Conservation (phyloP, 2,888 invertebrate species). For the Phania funesta region DNA sequence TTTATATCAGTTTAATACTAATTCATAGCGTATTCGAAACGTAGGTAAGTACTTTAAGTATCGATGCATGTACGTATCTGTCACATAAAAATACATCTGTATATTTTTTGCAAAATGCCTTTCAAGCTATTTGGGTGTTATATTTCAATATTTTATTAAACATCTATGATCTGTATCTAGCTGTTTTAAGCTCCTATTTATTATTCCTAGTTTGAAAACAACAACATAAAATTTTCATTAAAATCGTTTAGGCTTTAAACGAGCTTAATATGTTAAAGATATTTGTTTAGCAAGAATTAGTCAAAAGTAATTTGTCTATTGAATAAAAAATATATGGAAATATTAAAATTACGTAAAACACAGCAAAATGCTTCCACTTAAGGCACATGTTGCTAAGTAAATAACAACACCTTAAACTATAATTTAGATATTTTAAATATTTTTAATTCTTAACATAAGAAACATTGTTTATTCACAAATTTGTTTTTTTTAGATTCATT, state of each 20-base stretch:
- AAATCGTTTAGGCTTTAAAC: constrained; percentile 46
- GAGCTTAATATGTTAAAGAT: constrained; percentile 32
- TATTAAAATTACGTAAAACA: neutral
- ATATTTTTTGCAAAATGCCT: neutral
- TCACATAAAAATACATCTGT: neutral
- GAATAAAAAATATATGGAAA: neutral
- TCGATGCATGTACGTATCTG: neutral
- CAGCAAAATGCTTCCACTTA: neutral
- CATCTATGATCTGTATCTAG: constrained; percentile 44
- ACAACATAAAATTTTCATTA: neutral
- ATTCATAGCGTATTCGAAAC: neutral
- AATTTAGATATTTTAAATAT: neutral
- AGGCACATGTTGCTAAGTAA: constrained; percentile 15
- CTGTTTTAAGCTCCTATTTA: constrained; percentile 26
- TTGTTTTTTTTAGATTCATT: neutral
- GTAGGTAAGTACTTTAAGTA: neutral
- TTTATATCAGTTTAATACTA: constrained; percentile 3
- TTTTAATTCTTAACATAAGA: neutral
- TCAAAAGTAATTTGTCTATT: constrained; percentile 33
- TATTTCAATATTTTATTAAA: constrained; percentile 40
- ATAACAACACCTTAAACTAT: neutral
- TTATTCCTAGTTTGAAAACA: constrained; percentile 26
- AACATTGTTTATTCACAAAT: too few species aligned
- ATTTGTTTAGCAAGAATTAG: constrained; percentile 26
- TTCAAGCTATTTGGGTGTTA: constrained; percentile 32